phyloP scores from a whole-genome alignment of 2,888 invertebrate species.

The Acleris literana region DNA sequence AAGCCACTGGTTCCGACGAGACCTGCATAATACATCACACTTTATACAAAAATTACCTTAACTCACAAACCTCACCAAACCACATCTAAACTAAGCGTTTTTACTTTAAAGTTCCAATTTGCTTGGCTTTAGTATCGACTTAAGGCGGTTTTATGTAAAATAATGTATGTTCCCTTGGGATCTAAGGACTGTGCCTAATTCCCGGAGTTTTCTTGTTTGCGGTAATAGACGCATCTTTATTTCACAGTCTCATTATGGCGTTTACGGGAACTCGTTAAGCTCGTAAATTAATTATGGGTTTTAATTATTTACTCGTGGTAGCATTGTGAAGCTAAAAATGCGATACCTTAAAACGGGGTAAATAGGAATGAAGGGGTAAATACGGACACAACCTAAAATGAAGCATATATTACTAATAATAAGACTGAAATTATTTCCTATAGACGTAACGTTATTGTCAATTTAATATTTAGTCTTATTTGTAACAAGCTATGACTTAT shows the following conservation, averaged over 20 bases:
- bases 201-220: slow-evolving; percentile 65
- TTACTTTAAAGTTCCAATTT: neutral
- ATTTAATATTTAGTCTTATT: no score
- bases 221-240: slow-evolving; percentile 54
- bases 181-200: slow-evolving; percentile 50
- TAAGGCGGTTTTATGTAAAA: slow-evolving; percentile 30
- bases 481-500: no score
- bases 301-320: neutral
- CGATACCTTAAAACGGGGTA: no score
- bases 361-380: no score
- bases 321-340: no score
- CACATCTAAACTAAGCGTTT: neutral
- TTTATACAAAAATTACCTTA: no score
- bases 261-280: slow-evolving; percentile 10
- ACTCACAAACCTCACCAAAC: neutral
- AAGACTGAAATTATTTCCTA: no score
- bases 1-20: neutral
- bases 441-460: no score
- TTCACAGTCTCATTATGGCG: slow-evolving; percentile 40
- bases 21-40: neutral
- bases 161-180: slow-evolving; percentile 57
- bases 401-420: no score
- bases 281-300: slow-evolving; percentile 4
- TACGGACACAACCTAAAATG: no score
- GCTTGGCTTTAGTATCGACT: neutral